Evolutionary conservation across 2,888 invertebrate genomes (phyloP).

Genomic region (Venustoraphidia nigricollis): DNA sequence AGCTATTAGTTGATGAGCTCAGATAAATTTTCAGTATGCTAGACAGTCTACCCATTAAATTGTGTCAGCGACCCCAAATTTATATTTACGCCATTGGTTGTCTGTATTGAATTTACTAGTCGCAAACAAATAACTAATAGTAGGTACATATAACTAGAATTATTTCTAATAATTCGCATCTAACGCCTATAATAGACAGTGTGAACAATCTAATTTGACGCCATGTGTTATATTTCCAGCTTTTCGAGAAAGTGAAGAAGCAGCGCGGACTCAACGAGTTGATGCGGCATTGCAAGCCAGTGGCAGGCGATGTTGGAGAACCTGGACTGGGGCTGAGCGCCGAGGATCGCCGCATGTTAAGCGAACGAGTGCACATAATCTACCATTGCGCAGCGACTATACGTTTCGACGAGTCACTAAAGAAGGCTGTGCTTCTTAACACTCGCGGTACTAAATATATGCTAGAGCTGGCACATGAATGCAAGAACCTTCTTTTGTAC

Average conservation of each 20-base stretch:
- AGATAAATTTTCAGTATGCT: too few species aligned
- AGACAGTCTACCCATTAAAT: too few species aligned
- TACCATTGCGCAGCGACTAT: slow-evolving; percentile 69
- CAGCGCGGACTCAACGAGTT: slow-evolving; percentile 41
- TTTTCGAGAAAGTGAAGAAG: slow-evolving; percentile 57
- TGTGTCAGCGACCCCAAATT: too few species aligned
- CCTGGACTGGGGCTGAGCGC: slow-evolving; percentile 53
- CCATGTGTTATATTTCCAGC: slow-evolving; percentile 31
- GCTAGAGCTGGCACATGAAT: slow-evolving; percentile 63
- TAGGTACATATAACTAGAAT: too few species aligned
- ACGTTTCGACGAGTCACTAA: slow-evolving; percentile 80
- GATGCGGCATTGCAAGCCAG: slow-evolving; percentile 49
- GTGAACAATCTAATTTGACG: too few species aligned
- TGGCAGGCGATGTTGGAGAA: slow-evolving; percentile 55
- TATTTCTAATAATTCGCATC: too few species aligned
- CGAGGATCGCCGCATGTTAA: slow-evolving; percentile 44
- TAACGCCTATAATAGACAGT: too few species aligned
- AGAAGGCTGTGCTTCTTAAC: slow-evolving; percentile 80
- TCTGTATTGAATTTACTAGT: too few species aligned
- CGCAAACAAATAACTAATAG: too few species aligned
- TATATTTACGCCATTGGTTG: too few species aligned
- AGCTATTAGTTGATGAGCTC: too few species aligned
- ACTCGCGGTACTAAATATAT: slow-evolving; percentile 81
- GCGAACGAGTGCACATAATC: slow-evolving; percentile 62
- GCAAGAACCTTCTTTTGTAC: slow-evolving; percentile 59